Percentiles rank a stretch among this genome's conserved stretches.
phyloP scores from a whole-genome alignment of 2,113 vertebrate species.

The Poeciliopsis retropinna region DNA sequence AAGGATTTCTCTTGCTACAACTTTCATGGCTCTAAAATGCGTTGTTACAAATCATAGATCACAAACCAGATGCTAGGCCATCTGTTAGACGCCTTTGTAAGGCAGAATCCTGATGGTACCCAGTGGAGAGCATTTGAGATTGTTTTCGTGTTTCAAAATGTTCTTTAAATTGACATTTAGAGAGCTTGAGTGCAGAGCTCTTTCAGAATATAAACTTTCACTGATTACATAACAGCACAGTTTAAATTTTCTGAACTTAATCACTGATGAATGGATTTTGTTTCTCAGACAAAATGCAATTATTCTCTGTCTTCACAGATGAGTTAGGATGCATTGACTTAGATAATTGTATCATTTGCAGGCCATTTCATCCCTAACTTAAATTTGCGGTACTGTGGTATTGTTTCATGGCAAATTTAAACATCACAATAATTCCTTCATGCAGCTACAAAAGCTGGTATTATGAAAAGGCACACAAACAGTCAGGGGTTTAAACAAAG shows the following conservation, averaged over 20 bases:
- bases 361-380: not conserved
- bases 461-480: conserved; percentile 21
- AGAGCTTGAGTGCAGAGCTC: conserved; percentile 13
- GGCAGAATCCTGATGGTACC: conserved; percentile 53
- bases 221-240: conserved; percentile 33
- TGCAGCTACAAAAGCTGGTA: not conserved
- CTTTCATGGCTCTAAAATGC: conserved; percentile 62
- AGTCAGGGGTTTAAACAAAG: conserved; percentile 26
- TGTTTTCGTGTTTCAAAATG: conserved; percentile 51
- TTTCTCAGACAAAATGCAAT: conserved; percentile 1
- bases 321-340: conserved; percentile 18
- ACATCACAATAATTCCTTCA: conserved; percentile 8
- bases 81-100: conserved; percentile 78
- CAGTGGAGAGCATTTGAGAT: conserved; percentile 56
- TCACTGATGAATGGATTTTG: conserved; percentile 13
- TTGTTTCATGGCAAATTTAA: conserved; percentile 16
- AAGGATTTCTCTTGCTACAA: conserved; percentile 58
- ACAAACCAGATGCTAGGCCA: conserved; percentile 76
- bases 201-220: conserved; percentile 29
- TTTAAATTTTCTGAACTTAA: conserved; percentile 14
- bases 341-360: not conserved
- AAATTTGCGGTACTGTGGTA: not conserved
- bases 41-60: conserved; percentile 74
- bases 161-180: conserved; percentile 39
- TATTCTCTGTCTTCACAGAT: conserved; percentile 12